Evolutionary conservation across 1,140 invertebrate genomes (phyloP).

Genomic region (Mycetomoellerius zeteki): DNA sequence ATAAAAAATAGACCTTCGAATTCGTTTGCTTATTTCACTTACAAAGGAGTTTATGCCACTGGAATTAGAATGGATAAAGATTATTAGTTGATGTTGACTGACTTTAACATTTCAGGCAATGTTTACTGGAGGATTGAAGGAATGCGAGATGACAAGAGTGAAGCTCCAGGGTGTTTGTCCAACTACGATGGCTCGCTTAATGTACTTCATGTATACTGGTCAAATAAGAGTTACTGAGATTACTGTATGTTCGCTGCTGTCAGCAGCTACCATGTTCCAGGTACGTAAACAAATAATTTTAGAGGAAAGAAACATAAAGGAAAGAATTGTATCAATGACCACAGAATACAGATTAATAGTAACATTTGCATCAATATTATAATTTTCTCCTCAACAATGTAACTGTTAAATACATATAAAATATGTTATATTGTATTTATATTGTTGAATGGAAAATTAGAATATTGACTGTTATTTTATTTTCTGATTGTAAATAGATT

Average conservation of each 20-base stretch:
- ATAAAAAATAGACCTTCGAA: not conserved
- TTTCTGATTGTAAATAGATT: no score
- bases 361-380: no score
- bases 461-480: no score
- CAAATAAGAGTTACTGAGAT: constrained; percentile 95
- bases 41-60: not conserved
- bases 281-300: constrained; percentile 84
- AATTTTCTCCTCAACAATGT: no score
- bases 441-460: no score
- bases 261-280: constrained; percentile 98
- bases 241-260: constrained; percentile 95
- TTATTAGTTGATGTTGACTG: not conserved
- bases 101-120: constrained; percentile 90
- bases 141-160: constrained; percentile 94
- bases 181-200: constrained; percentile 93
- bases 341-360: no score
- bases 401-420: no score
- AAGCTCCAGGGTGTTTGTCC: constrained; percentile 95
- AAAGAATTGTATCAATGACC: not conserved
- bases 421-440: no score
- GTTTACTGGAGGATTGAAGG: constrained; percentile 96
- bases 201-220: constrained; percentile 97
- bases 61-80: not conserved
- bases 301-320: not conserved
- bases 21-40: not conserved